These are phyloP conservation scores for Hemithea aestivaria DNA, from an alignment of 2,888 invertebrate genomes.

Conservation along the genomic window DNA sequence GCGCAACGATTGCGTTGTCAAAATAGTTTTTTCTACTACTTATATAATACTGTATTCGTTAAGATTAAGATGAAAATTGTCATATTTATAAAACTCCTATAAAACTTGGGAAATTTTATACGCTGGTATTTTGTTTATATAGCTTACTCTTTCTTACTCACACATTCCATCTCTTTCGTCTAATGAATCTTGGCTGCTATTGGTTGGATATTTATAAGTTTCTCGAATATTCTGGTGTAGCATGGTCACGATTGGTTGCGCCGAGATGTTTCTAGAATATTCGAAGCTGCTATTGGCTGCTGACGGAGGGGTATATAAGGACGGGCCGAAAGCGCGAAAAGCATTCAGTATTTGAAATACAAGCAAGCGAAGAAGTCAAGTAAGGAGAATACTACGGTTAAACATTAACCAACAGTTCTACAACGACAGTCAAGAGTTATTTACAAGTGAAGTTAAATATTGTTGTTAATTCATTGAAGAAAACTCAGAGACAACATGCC, in stretches of 20 bases:
- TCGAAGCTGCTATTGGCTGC: conserved; percentile 46
- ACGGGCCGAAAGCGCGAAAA: conserved; percentile 48
- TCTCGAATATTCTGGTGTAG: conserved; percentile 43
- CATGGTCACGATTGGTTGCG: conserved; percentile 40
- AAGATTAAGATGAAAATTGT: too few species aligned
- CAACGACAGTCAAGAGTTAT: conserved; percentile 12
- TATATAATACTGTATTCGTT: too few species aligned
- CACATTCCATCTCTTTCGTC: conserved; percentile 28
- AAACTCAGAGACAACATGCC: conserved; percentile 45
- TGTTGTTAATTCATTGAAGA: conserved; percentile 12
- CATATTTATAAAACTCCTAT: conserved; percentile 1
- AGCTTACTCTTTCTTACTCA: conserved; percentile 25
- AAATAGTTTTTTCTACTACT: too few species aligned
- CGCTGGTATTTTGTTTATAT: conserved; percentile 26
- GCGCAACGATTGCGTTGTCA: too few species aligned
- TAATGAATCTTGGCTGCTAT: conserved; percentile 24
- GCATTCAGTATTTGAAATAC: conserved; percentile 60
- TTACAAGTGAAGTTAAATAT: conserved; percentile 7
- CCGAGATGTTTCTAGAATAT: conserved; percentile 42
- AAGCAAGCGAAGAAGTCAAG: conserved; percentile 35
- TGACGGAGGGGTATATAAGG: conserved; percentile 41
- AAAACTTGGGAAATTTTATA: conserved; percentile 23
- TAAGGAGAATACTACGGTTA: conserved; percentile 31
- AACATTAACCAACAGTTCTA: conserved; percentile 30
- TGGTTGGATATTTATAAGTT: conserved; percentile 31